Evolutionary conservation across 2,888 invertebrate genomes (phyloP), one percentile per base, ranked within the genome.

Genomic region (Nebria brevicollis): DNA sequence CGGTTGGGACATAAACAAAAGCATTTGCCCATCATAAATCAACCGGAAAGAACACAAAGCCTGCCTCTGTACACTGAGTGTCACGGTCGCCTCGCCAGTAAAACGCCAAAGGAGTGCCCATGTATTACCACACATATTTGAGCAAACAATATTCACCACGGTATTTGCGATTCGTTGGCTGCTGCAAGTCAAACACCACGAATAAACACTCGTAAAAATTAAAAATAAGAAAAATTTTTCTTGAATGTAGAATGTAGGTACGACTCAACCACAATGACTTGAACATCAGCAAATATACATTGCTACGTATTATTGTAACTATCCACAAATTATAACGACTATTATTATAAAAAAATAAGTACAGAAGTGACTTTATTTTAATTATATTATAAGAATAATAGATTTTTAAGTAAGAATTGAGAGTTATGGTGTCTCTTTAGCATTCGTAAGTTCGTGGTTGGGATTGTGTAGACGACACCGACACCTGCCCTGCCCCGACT

Each of bases 1-100:
- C 73, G 73, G 72, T 68, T 66, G 68, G 66, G 66, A 26, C 73
- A 74, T 79, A 80, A 80, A 80, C 80, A 80, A 80, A 80, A 75
- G 75, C 80, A 80, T 80, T 75, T 72, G 73, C 75, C 64, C 54
- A 72, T 75, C 80, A 74, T 80, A 80, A 80, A 80, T 80, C 80
- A 80, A 70, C 75, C 75, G 80, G 75, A 80, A 75, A 75, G 64
- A 64, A 68, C 72, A 80, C 80, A 80, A 80, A 75, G 79, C 79
- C 68, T 74, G 70, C 20, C n/a, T 70, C 26, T 26, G 34, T 34
- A 70, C 70, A 26, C 26, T 70, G 26, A 70, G 25, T 25, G 70
- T 70, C 70, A 70, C 15, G 26, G 54, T 54, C 54, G 13, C 11
- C 70, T 54, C 54, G 13, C 11, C 70, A 70, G 70, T 70, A 70